phyloP scores from a whole-genome alignment of 2,888 invertebrate species.

The Mechanitis mazaeus region DNA sequence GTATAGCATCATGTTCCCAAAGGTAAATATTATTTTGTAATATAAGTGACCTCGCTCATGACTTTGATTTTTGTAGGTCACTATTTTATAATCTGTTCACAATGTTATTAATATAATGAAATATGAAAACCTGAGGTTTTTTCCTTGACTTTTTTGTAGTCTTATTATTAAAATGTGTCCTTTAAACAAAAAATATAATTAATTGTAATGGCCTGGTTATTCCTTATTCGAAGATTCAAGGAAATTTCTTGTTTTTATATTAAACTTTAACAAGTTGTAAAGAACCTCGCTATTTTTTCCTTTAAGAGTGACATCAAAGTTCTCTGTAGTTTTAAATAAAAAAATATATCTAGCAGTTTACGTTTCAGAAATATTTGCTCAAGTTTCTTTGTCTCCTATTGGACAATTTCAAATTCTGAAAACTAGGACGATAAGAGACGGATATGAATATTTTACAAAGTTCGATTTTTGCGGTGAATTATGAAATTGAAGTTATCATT shows the following conservation, averaged over 20 bases:
- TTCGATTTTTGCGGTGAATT: too few species aligned
- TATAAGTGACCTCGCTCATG: conserved; percentile 21
- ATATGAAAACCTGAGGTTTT: background rate
- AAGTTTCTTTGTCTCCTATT: conserved; percentile 12
- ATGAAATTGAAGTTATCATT: too few species aligned
- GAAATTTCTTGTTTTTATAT: background rate
- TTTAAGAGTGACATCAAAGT: too few species aligned
- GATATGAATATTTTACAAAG: too few species aligned
- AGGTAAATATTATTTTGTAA: conserved; percentile 32
- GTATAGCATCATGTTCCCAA: conserved; percentile 31
- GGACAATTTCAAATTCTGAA: conserved; percentile 12
- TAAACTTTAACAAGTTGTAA: background rate
- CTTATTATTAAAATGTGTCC: background rate
- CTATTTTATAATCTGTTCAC: conserved; percentile 16
- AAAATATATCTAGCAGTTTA: conserved; percentile 18
- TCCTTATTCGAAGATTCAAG: background rate
- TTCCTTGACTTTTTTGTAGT: background rate
- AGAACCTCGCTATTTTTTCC: too few species aligned
- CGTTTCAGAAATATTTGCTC: conserved; percentile 15
- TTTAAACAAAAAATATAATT: too few species aligned
- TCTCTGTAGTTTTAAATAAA: background rate
- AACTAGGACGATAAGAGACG: background rate
- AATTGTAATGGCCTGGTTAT: background rate
- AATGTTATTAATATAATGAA: conserved; percentile 6
- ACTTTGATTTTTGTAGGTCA: conserved; percentile 17